These are phyloP conservation scores for Diabrotica undecimpunctata DNA, from an alignment of 1,140 invertebrate genomes.

Conservation along the genomic window DNA sequence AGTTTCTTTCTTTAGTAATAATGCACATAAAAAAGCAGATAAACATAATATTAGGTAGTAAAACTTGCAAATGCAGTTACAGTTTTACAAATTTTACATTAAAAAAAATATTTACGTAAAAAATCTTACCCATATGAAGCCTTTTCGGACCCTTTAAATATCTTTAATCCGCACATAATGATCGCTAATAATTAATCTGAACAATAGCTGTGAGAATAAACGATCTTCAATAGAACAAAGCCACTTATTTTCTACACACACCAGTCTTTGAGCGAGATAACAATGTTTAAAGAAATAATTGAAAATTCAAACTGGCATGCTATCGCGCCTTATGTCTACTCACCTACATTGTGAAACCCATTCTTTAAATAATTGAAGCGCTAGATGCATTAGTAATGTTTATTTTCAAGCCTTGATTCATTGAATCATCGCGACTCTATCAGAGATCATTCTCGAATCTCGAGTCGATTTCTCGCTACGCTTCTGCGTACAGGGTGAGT, in stretches of 20 bases:
- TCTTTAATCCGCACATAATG: constrained; percentile 10
- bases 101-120: too few species aligned
- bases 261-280: neutral
- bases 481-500: too few species aligned
- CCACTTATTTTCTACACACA: neutral
- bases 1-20: too few species aligned
- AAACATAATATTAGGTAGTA: too few species aligned
- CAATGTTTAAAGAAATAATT: constrained; percentile 3
- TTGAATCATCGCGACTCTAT: neutral
- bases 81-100: too few species aligned
- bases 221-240: neutral
- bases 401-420: neutral
- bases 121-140: constrained; percentile 7
- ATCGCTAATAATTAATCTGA: neutral
- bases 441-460: too few species aligned
- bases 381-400: neutral
- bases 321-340: neutral
- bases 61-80: too few species aligned
- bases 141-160: constrained; percentile 8
- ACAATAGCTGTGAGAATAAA: neutral
- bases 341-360: neutral
- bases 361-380: neutral
- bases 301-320: neutral
- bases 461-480: too few species aligned
- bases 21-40: too few species aligned